Percentiles rank a stretch among this genome's conserved stretches.
phyloP scores from a whole-genome alignment of 2,888 invertebrate genomes.

The Auanema freiburgensis region DNA sequence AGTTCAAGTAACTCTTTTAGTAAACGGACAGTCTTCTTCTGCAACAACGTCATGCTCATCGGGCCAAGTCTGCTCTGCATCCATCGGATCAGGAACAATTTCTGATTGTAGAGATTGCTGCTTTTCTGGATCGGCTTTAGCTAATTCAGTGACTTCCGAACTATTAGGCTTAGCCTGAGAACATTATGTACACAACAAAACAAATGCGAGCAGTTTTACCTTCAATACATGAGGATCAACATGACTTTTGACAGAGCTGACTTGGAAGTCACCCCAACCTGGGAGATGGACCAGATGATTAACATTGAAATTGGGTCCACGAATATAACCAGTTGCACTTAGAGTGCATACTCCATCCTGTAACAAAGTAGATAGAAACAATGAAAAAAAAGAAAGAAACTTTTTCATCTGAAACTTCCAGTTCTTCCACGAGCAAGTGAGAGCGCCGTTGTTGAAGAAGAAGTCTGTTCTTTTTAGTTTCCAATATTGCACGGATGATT shows the following conservation, averaged over 20 bases:
- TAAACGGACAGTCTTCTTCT: constrained; percentile 31
- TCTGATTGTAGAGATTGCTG: constrained; percentile 74
- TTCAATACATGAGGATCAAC: constrained; percentile 43
- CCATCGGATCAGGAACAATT: constrained; percentile 76
- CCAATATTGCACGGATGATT: constrained; percentile 77
- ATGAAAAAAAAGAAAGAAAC: constrained; percentile 12
- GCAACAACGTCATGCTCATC: constrained; percentile 84
- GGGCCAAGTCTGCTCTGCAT: constrained; percentile 95
- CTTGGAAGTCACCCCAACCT: constrained; percentile 89
- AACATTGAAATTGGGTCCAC: constrained; percentile 81
- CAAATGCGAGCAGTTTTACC: constrained; percentile 1
- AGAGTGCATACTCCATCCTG: constrained; percentile 54
- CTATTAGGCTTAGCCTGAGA: constrained; percentile 6
- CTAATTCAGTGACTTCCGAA: constrained; percentile 14
- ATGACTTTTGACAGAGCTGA: constrained; percentile 70
- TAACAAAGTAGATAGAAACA: not conserved
- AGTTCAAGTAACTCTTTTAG: not conserved
- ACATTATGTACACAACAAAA: too few relatives aligned
- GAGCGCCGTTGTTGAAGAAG: constrained; percentile 80
- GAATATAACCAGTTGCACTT: constrained; percentile 81
- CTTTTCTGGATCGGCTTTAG: constrained; percentile 52
- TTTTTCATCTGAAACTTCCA: constrained; percentile 70
- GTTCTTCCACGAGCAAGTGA: constrained; percentile 80
- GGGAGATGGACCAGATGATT: constrained; percentile 87
- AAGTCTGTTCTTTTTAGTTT: constrained; percentile 79